Percentiles rank a stretch among this genome's conserved stretches.
These are phyloP conservation scores for Saccostrea cuccullata DNA, from an alignment of 1,140 invertebrate species.

Conservation along the genomic window DNA sequence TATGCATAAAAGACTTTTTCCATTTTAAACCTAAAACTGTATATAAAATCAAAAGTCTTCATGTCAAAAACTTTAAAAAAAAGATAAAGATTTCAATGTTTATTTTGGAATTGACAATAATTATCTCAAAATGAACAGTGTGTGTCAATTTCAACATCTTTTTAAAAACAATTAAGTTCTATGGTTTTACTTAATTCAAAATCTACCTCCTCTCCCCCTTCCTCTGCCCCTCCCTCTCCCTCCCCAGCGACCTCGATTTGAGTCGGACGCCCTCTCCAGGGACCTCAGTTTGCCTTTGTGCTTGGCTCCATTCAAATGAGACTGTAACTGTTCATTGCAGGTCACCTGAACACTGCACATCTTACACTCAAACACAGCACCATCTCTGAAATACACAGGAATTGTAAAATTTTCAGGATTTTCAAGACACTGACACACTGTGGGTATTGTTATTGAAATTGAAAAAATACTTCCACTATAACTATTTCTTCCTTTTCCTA, in stretches of 20 bases:
- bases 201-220: slow-evolving; percentile 50
- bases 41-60: too few species aligned
- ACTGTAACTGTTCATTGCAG: slow-evolving; percentile 71
- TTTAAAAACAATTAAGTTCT: too few species aligned
- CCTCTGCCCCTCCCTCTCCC: slow-evolving; percentile 22
- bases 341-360: slow-evolving; percentile 72
- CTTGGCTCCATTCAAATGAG: slow-evolving; percentile 69
- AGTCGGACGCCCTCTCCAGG: slow-evolving; percentile 11
- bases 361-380: slow-evolving; percentile 67
- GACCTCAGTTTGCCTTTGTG: slow-evolving; percentile 60
- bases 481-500: too few species aligned
- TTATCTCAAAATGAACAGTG: not conserved
- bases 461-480: too few species aligned
- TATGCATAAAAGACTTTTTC: too few species aligned
- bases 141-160: too few species aligned
- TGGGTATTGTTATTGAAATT: too few species aligned
- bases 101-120: not conserved
- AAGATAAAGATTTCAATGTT: not conserved
- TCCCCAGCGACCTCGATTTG: not conserved
- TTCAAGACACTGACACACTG: too few species aligned
- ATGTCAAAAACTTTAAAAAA: too few species aligned
- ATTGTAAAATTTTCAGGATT: not conserved
- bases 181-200: not conserved
- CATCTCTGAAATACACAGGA: slow-evolving; percentile 38
- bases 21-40: too few species aligned